phyloP scores from a whole-genome alignment of 2,888 invertebrate genomes.

The Drosophila pegasa region DNA sequence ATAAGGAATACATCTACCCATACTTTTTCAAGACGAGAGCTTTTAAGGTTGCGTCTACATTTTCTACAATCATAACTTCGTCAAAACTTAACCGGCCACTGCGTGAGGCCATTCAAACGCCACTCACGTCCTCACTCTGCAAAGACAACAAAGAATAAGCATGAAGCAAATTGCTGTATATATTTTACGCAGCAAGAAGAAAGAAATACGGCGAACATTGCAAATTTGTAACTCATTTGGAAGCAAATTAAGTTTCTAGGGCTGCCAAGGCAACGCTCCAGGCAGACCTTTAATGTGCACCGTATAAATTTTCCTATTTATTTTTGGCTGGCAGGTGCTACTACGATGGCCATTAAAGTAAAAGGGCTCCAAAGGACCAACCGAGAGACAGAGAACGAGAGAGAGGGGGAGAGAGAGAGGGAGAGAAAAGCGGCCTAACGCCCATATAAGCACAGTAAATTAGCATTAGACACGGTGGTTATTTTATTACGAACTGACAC shows the following conservation, averaged over 20 bases:
- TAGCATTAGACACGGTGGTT: slow-evolving; percentile 72
- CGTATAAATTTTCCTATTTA: slow-evolving; percentile 74
- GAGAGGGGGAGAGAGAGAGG: not conserved
- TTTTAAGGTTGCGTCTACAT: not conserved
- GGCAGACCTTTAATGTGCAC: slow-evolving; percentile 62
- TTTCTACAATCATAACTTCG: slow-evolving; percentile 1
- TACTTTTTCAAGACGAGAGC: not conserved
- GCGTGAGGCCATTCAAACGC: slow-evolving; percentile 29
- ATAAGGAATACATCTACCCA: too few relatives aligned
- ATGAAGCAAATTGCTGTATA: slow-evolving; percentile 61
- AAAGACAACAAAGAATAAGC: slow-evolving; percentile 31
- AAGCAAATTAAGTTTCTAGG: slow-evolving; percentile 58
- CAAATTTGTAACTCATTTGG: slow-evolving; percentile 71
- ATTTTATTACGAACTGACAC: slow-evolving; percentile 62
- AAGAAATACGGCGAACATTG: slow-evolving; percentile 30
- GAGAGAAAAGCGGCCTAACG: slow-evolving; percentile 23
- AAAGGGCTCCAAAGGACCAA: slow-evolving; percentile 35
- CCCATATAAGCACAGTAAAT: slow-evolving; percentile 70
- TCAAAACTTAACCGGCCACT: not conserved
- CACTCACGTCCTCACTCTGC: slow-evolving; percentile 29
- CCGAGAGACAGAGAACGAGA: too few relatives aligned
- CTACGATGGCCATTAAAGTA: slow-evolving; percentile 41
- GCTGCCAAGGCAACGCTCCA: slow-evolving; percentile 28
- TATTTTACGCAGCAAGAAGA: slow-evolving; percentile 47
- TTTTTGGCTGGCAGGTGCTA: slow-evolving; percentile 32